Evolutionary conservation across 2,113 vertebrate species (phyloP).

Genomic region (Nothocercus julius): DNA sequence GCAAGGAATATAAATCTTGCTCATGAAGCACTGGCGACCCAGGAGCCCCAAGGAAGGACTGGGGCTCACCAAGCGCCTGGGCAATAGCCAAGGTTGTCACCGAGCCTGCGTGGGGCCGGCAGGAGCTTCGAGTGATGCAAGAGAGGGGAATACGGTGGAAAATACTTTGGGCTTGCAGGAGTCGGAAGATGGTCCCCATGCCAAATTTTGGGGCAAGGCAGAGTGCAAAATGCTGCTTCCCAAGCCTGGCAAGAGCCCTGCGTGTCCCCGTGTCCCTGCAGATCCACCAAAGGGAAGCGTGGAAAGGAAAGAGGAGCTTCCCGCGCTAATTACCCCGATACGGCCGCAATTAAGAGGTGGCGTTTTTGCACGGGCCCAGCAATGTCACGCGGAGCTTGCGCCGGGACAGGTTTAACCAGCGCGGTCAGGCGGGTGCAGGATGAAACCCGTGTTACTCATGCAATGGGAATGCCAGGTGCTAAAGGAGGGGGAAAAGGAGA

Average conservation of each 20-base stretch:
- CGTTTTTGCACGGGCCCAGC: conserved; percentile 45
- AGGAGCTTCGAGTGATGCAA: neutral
- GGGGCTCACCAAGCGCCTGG: neutral
- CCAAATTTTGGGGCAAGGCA: neutral
- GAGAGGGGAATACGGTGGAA: neutral
- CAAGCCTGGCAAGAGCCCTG: conserved; percentile 53
- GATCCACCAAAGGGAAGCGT: neutral
- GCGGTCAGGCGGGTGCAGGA: conserved; percentile 41
- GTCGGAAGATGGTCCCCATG: neutral
- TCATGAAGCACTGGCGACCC: rapidly evolving
- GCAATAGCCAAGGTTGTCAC: neutral
- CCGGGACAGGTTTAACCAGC: conserved; percentile 69
- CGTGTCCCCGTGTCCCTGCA: conserved; percentile 60
- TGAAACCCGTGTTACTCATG: conserved; percentile 65
- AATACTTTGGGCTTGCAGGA: neutral
- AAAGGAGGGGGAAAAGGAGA: neutral
- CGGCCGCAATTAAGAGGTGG: conserved; percentile 6
- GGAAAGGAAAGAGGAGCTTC: neutral
- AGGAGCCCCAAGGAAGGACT: neutral
- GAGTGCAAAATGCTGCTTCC: neutral
- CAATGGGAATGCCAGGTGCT: conserved; percentile 51
- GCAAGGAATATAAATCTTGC: neutral
- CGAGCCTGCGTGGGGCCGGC: neutral
- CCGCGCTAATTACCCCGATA: conserved; percentile 17
- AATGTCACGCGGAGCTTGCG: conserved; percentile 19